These are phyloP conservation scores for Ctenosaura bakeri DNA, from an alignment of 2,797 vertebrate species.

Conservation along the genomic window DNA sequence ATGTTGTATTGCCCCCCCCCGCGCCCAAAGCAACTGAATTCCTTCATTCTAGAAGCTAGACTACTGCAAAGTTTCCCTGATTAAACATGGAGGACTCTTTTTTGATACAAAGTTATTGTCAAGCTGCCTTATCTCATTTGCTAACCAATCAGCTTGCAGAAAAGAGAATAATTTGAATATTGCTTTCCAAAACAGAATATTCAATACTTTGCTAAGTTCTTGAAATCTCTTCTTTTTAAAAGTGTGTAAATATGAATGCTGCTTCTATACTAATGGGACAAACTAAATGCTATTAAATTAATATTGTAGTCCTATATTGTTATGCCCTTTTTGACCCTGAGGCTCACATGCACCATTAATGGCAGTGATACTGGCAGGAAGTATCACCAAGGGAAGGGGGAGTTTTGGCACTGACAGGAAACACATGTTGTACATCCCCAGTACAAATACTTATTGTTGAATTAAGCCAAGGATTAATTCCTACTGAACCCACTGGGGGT, in stretches of 20 bases:
- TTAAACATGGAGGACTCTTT: not conserved
- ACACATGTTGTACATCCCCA: too few relatives aligned
- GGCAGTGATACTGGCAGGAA: not conserved
- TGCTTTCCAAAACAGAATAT: not conserved
- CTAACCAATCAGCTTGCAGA: not conserved
- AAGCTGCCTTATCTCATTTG: not conserved
- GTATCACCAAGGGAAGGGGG: not conserved
- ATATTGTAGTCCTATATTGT: not conserved
- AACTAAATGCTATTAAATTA: not conserved
- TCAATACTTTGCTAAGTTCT: not conserved
- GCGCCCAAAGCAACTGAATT: not conserved
- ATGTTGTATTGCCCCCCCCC: not conserved
- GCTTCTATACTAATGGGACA: not conserved
- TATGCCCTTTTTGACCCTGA: too few relatives aligned
- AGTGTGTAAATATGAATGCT: not conserved
- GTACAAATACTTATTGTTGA: too few relatives aligned
- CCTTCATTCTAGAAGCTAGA: not conserved
- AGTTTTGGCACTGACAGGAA: not conserved
- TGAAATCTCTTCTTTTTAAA: not conserved
- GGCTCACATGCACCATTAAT: too few relatives aligned
- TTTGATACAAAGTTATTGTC: not conserved
- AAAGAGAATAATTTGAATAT: not conserved
- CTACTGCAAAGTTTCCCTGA: not conserved
- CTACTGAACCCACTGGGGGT: not conserved
- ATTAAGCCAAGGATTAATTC: not conserved